Conservation (phyloP, 2,888 invertebrate species). For the Lapara coniferarum region DNA sequence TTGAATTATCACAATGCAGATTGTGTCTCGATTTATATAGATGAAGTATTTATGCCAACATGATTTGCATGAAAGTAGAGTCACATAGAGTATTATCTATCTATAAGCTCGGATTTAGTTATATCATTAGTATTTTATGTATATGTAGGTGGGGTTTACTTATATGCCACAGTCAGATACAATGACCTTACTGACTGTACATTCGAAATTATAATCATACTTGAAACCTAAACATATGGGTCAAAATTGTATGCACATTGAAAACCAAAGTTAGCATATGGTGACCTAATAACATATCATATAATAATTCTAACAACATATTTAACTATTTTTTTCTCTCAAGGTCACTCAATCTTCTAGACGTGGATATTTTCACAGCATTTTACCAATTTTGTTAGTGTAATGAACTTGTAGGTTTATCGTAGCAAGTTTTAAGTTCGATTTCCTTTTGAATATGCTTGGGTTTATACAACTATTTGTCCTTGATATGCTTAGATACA, state of each 20-base stretch:
- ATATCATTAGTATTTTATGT: neutral
- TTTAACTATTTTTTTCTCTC: neutral
- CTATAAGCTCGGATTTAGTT: neutral
- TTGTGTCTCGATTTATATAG: constrained; percentile 14
- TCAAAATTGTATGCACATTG: no score
- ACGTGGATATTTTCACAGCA: neutral
- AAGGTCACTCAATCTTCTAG: neutral
- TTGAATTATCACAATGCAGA: constrained; percentile 23
- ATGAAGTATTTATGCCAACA: constrained; percentile 12
- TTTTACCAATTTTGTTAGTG: neutral
- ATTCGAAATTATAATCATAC: neutral
- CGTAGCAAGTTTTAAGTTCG: no score
- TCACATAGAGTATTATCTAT: neutral
- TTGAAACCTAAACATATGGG: no score
- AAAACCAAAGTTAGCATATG: no score
- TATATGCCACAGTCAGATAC: neutral
- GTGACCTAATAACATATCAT: no score
- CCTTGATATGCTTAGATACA: no score
- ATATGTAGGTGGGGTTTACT: neutral
- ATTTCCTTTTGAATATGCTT: no score
- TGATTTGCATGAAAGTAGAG: constrained; percentile 7
- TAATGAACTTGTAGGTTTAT: neutral
- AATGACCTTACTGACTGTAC: neutral
- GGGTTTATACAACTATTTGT: no score
- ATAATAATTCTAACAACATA: no score